phyloP scores from a whole-genome alignment of 2,888 invertebrate genomes.

The Cylloceria caligata region DNA sequence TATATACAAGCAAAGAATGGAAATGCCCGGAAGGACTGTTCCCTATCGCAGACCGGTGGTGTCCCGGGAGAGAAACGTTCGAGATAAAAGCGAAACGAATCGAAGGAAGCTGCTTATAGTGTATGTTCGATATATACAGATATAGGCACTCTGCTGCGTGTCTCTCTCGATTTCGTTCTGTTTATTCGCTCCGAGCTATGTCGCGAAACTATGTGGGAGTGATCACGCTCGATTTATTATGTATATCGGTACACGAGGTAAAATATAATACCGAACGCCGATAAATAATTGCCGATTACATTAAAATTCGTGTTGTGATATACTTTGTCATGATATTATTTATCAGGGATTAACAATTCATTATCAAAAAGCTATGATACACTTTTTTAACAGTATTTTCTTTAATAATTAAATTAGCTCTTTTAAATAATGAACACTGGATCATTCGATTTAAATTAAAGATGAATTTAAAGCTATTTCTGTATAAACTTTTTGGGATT shows the following conservation, averaged over 20 bases:
- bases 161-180: slow-evolving; percentile 55
- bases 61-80: slow-evolving; percentile 66
- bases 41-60: slow-evolving; percentile 55
- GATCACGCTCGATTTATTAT: slow-evolving; percentile 56
- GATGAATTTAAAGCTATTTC: too few relatives aligned
- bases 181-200: slow-evolving; percentile 50
- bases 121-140: slow-evolving; percentile 19
- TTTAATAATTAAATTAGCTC: too few relatives aligned
- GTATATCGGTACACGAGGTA: slow-evolving; percentile 18
- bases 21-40: slow-evolving; percentile 67
- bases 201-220: slow-evolving; percentile 59
- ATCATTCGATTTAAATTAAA: too few relatives aligned
- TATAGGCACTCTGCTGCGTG: slow-evolving; percentile 3
- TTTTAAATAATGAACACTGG: too few relatives aligned
- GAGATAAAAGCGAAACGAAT: slow-evolving; percentile 65
- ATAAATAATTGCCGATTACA: slow-evolving; percentile 29
- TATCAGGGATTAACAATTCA: background rate
- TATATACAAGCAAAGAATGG: slow-evolving; percentile 40
- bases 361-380: background rate
- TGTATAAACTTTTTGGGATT: too few relatives aligned
- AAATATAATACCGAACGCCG: slow-evolving; percentile 16
- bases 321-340: background rate
- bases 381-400: too few relatives aligned
- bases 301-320: slow-evolving; percentile 15
- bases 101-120: slow-evolving; percentile 64